phyloP scores from a whole-genome alignment of 1,140 invertebrate species.

The Epicauta chinensis region DNA sequence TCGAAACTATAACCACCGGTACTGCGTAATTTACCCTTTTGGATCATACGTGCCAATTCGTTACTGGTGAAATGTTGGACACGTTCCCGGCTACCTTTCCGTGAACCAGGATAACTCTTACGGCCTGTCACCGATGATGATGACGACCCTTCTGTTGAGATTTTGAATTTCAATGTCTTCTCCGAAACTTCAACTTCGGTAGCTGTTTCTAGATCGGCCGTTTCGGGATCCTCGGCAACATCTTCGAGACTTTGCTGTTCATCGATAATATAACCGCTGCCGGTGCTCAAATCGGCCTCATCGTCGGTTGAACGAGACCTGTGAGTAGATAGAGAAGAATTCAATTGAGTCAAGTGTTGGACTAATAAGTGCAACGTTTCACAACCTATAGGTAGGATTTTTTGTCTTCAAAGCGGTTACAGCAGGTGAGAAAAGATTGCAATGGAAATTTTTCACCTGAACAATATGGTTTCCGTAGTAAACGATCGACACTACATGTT shows the following conservation, averaged over 20 bases:
- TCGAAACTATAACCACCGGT: slow-evolving; percentile 40
- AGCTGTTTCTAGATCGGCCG: slow-evolving; percentile 60
- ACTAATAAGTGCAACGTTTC: no score
- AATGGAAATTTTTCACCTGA: no score
- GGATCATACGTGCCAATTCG: slow-evolving; percentile 31
- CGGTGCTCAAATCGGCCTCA: slow-evolving; percentile 31
- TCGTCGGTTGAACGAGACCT: slow-evolving; percentile 41
- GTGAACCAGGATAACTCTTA: slow-evolving; percentile 54
- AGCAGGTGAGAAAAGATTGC: no score
- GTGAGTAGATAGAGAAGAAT: slow-evolving; percentile 8
- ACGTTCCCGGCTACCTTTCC: slow-evolving; percentile 53
- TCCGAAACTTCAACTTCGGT: slow-evolving; percentile 73
- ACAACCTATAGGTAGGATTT: no score
- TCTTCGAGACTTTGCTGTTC: slow-evolving; percentile 52
- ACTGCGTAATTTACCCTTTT: slow-evolving; percentile 35
- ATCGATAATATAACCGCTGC: slow-evolving; percentile 34
- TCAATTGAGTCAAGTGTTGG: no score
- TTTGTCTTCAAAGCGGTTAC: no score
- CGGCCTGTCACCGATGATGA: slow-evolving; percentile 39
- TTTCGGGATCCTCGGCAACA: slow-evolving; percentile 54
- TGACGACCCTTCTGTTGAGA: slow-evolving; percentile 56
- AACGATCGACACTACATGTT: no score
- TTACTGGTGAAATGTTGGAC: slow-evolving; percentile 38
- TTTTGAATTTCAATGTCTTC: slow-evolving; percentile 67
- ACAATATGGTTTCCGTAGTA: no score